Conservation (phyloP, 2,113 vertebrate species). For the Herpetotheres cachinnans region DNA sequence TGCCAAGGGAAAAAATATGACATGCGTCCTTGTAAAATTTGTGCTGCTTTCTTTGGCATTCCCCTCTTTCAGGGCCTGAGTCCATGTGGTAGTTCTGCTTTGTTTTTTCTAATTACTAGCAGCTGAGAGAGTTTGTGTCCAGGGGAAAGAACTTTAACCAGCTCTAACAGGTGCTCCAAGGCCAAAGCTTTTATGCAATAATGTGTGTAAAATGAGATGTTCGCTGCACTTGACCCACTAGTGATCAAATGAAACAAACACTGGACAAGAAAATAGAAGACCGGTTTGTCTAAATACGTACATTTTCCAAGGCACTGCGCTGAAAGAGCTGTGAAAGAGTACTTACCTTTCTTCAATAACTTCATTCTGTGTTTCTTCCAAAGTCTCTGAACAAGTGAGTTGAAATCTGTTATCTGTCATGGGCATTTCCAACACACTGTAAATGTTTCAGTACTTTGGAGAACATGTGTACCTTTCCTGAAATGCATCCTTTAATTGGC, state of each 20-base stretch:
- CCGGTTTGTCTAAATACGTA: background rate
- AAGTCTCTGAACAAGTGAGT: background rate
- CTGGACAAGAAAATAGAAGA: background rate
- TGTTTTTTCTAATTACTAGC: slow-evolving; percentile 68
- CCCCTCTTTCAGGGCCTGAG: background rate
- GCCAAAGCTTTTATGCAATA: background rate
- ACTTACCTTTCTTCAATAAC: background rate
- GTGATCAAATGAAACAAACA: background rate
- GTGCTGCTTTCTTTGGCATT: slow-evolving; percentile 62
- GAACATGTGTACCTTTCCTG: slow-evolving; percentile 21
- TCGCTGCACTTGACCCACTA: background rate
- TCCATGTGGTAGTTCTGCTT: slow-evolving; percentile 62
- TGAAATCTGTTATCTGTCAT: slow-evolving; percentile 1
- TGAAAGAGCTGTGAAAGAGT: background rate
- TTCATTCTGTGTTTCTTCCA: background rate
- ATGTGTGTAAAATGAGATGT: slow-evolving; percentile 1
- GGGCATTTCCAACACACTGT: background rate
- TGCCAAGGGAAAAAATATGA: slow-evolving; percentile 42
- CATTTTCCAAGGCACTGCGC: background rate
- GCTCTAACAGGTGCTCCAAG: slow-evolving; percentile 38
- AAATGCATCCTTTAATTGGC: background rate
- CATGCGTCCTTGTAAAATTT: slow-evolving; percentile 25
- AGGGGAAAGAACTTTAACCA: background rate
- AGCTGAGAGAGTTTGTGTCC: slow-evolving; percentile 54
- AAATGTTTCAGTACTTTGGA: background rate